A percentile compares a stretch with the other conserved stretches of the same genome.
phyloP scores from a whole-genome alignment of 2,888 invertebrate genomes.

The Sphecodes monilicornis region DNA sequence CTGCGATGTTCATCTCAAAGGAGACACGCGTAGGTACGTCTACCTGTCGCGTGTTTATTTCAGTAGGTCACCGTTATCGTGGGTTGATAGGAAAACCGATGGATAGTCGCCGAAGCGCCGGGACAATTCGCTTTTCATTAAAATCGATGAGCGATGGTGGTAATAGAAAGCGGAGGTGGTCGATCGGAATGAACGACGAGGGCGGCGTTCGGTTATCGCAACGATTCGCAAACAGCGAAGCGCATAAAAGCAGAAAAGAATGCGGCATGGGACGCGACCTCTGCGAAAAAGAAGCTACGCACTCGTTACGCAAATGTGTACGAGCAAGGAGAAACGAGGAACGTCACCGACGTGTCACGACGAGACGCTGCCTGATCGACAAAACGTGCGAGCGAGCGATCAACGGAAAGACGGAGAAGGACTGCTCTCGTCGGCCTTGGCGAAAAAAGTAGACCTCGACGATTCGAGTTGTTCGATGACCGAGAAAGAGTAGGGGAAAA shows the following conservation, averaged over 20 bases:
- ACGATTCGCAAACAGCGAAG: conserved; percentile 12
- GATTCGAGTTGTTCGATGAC: conserved; percentile 57
- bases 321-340: neutral
- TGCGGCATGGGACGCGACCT: conserved; percentile 41
- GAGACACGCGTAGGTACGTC: neutral
- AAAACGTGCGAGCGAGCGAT: conserved; percentile 3
- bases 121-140: neutral
- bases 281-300: conserved; percentile 37
- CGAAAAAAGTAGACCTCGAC: conserved; percentile 58
- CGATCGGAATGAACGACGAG: conserved; percentile 52
- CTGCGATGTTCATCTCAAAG: neutral
- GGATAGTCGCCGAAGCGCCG: neutral
- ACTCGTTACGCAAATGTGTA: conserved; percentile 60
- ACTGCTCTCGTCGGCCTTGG: conserved; percentile 58
- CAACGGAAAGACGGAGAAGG: conserved; percentile 29
- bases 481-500: conserved; percentile 59
- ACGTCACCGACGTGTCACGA: conserved; percentile 27
- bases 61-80: neutral
- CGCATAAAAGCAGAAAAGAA: conserved; percentile 42
- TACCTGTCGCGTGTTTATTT: neutral
- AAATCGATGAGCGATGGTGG: neutral
- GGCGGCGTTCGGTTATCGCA: neutral
- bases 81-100: neutral
- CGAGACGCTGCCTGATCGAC: neutral
- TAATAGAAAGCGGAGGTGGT: neutral